phyloP scores from a whole-genome alignment of 2,113 vertebrate genomes.

The Poecilia latipinna region DNA sequence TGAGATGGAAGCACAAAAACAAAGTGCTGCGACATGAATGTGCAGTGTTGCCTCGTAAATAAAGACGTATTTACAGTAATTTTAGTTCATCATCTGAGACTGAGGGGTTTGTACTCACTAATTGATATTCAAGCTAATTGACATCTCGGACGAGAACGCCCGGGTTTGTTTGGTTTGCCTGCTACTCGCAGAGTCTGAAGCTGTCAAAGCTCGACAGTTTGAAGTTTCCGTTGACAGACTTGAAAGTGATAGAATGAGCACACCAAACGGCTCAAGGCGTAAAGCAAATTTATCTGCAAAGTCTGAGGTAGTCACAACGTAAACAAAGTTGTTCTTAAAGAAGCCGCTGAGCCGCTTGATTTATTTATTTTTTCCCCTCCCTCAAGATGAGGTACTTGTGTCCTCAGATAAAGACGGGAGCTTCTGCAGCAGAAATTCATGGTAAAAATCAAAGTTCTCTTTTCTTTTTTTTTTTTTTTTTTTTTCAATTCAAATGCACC shows the following conservation, averaged over 20 bases:
- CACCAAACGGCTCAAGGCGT: conserved; percentile 29
- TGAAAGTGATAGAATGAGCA: conserved; percentile 52
- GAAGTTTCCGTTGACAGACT: conserved; percentile 38
- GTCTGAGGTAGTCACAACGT: conserved; percentile 1
- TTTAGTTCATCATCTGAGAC: background rate
- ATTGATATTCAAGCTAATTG: background rate
- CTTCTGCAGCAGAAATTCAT: background rate
- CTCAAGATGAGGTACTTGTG: background rate
- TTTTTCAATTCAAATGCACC: conserved; percentile 20
- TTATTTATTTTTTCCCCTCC: background rate
- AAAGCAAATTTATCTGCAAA: background rate
- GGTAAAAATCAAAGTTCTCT: conserved; percentile 41
- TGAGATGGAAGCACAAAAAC: too few relatives aligned
- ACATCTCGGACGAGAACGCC: conserved; percentile 13
- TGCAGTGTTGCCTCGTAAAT: background rate
- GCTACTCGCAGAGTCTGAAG: conserved; percentile 24
- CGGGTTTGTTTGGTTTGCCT: background rate
- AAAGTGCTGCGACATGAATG: too few relatives aligned
- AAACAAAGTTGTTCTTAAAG: conserved; percentile 41
- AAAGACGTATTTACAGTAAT: background rate
- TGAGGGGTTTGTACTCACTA: background rate
- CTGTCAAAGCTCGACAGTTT: conserved; percentile 14
- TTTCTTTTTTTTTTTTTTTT: too few relatives aligned
- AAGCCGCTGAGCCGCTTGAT: conserved; percentile 23
- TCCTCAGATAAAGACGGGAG: conserved; percentile 19